Conservation (phyloP, 2,888 invertebrate genomes). For the Norana najaformis region DNA sequence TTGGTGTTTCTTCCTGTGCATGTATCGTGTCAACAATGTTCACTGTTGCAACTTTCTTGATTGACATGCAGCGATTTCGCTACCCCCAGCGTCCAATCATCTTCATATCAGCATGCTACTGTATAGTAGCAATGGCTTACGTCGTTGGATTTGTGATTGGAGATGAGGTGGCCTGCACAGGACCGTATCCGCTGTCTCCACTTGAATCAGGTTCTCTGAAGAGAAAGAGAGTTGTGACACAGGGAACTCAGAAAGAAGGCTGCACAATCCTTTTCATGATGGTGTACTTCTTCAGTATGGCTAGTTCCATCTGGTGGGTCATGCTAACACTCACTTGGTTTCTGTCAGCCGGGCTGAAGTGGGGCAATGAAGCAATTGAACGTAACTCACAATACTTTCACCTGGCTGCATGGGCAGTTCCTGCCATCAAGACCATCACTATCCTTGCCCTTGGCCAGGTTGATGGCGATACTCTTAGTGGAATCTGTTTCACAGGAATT, state of each 20-base stretch:
- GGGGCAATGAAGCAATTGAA: conserved; percentile 97
- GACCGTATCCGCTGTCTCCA: conserved; percentile 20
- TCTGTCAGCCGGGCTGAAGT: conserved; percentile 90
- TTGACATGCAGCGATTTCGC: conserved; percentile 90
- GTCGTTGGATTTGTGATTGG: conserved; percentile 67
- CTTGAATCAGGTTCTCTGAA: conserved; percentile 22
- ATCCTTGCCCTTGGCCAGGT: conserved; percentile 87
- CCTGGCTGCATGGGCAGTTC: conserved; percentile 93
- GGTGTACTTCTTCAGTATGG: conserved; percentile 88
- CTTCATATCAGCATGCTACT: conserved; percentile 91
- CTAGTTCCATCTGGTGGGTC: conserved; percentile 94
- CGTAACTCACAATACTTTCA: conserved; percentile 96
- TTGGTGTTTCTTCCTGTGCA: conserved; percentile 87
- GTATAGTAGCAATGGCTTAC: conserved; percentile 90
- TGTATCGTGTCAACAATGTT: conserved; percentile 90
- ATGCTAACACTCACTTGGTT: conserved; percentile 94
- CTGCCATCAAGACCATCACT: conserved; percentile 91
- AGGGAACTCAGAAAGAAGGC: conserved; percentile 69
- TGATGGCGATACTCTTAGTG: conserved; percentile 70
- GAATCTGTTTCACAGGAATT: conserved; percentile 88
- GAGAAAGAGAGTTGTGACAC: conserved; percentile 64
- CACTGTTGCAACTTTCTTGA: conserved; percentile 77
- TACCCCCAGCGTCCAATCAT: conserved; percentile 98
- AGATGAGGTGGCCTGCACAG: conserved; percentile 63
- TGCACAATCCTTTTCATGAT: conserved; percentile 96